A percentile compares a stretch with the other conserved stretches of the same genome.
Evolutionary conservation across 2,113 vertebrate species (phyloP).

Genomic region (Ageneiosus marmoratus): DNA sequence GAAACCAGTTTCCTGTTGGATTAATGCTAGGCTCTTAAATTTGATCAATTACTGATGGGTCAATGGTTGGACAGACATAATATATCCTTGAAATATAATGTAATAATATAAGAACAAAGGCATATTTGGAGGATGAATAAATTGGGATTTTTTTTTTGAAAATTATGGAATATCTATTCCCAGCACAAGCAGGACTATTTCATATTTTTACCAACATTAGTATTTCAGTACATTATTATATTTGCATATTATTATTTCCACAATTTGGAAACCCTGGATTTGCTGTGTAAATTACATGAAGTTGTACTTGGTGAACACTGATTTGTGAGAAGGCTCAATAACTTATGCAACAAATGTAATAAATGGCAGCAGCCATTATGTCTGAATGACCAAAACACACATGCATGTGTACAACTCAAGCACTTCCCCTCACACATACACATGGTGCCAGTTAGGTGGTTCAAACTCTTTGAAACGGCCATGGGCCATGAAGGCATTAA

Average conservation of each 20-base stretch:
- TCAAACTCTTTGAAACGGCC: conserved; percentile 42
- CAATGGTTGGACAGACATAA: conserved; percentile 39
- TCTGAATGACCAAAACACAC: background rate
- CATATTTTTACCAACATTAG: background rate
- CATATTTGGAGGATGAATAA: background rate
- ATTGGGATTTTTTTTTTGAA: background rate
- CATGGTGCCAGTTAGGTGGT: conserved; percentile 14
- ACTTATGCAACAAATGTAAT: background rate
- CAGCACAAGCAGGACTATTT: background rate
- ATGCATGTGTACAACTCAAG: conserved; percentile 46
- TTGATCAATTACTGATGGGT: conserved; percentile 43
- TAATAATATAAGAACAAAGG: conserved; percentile 23
- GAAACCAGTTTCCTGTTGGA: conserved; percentile 46
- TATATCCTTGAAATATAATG: conserved; percentile 9
- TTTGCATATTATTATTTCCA: background rate
- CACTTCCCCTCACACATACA: conserved; percentile 35
- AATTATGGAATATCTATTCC: background rate
- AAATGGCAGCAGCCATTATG: conserved; percentile 40
- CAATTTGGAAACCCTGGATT: background rate
- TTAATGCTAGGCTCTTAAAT: conserved; percentile 7
- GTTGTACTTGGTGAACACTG: background rate
- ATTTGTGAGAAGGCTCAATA: background rate
- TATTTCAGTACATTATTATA: background rate
- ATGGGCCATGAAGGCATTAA: conserved; percentile 54
- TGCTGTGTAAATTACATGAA: background rate